Evolutionary conservation across 2,888 invertebrate species (phyloP), one percentile per base, ranked within the genome.

Genomic region (Magallana nippona): DNA sequence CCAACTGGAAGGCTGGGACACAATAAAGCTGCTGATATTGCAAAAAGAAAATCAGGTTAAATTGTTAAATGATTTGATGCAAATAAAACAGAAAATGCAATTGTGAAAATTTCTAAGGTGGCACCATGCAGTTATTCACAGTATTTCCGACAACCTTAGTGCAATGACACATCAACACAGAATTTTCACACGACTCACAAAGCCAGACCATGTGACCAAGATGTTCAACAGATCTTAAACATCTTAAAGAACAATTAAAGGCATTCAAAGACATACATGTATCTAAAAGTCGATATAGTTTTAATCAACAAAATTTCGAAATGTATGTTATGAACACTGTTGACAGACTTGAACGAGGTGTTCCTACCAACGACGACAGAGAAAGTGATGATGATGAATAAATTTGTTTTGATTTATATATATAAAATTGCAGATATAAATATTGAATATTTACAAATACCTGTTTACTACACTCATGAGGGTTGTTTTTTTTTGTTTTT

Each of bases 31-130:
- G 81, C 82, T n/a, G 86, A 86, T 55, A 22, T 82, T n/a, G 58
- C n/a, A 86, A 44, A 86, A 84, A 55, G 84, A 86, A 84, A 86
- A 86, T 19, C 57, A 86, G n/a, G 83, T 86, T 1, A 84, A 84
- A 77, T 22, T 55, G 19, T 19, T 84, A 17, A 86, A 86, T 44
- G 58, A 63, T 15, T 56, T 79, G 11, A 86, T n/a, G 57, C 86
- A 19, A 86, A 86, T 60, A 86, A 84, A 77, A 84, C 81, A n/a
- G 86, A 86, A 79, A 71, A 86, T 44, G 44, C 44, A 44, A 44
- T 44, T 44, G 44, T 19, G 10, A 56, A 2, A 8, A 60, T 86
- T n/a, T 80, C 82, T 22, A 79, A 78, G 63, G 84, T 81, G 13
- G 71, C 13, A 17, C 86, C 79, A n/a, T n/a, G n/a, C n/a, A 57